Evolutionary conservation across 1,140 invertebrate species (phyloP).

Genomic region (Orussus abietinus): DNA sequence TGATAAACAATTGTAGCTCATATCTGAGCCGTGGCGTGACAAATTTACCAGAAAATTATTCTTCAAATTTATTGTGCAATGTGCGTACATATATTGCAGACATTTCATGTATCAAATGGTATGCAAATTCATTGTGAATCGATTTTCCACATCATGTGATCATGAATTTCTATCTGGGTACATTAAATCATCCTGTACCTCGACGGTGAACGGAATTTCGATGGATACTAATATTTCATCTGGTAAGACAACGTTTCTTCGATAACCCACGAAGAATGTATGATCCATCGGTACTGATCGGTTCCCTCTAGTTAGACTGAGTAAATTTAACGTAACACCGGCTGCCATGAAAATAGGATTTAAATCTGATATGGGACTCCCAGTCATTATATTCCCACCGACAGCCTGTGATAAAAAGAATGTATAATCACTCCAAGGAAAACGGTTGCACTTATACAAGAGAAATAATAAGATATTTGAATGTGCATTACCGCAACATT

Average conservation of each 20-base stretch:
- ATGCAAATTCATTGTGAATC: too few relatives aligned
- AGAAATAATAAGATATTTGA: too few relatives aligned
- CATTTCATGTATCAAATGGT: too few relatives aligned
- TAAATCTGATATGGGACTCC: conserved; percentile 93
- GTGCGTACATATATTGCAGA: too few relatives aligned
- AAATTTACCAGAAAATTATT: too few relatives aligned
- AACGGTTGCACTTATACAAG: too few relatives aligned
- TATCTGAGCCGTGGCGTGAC: too few relatives aligned
- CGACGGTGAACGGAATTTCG: conserved; percentile 60
- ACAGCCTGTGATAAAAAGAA: conserved; percentile 64
- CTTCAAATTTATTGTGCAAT: too few relatives aligned
- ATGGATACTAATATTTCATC: conserved; percentile 81
- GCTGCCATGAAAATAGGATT: conserved; percentile 88
- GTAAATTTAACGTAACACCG: conserved; percentile 44
- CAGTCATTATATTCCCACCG: conserved; percentile 91
- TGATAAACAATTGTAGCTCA: too few relatives aligned
- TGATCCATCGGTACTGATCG: conserved; percentile 73
- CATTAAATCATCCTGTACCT: conserved; percentile 36
- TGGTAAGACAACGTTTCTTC: conserved; percentile 69
- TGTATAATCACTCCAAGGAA: too few relatives aligned
- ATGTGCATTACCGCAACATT: conserved; percentile 74
- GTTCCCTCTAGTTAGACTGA: conserved; percentile 52
- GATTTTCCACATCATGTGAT: too few relatives aligned
- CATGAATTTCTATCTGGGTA: too few relatives aligned
- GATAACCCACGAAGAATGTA: conserved; percentile 84